Evolutionary conservation across 2,888 invertebrate species (phyloP).

Genomic region (Pollenia angustigena): DNA sequence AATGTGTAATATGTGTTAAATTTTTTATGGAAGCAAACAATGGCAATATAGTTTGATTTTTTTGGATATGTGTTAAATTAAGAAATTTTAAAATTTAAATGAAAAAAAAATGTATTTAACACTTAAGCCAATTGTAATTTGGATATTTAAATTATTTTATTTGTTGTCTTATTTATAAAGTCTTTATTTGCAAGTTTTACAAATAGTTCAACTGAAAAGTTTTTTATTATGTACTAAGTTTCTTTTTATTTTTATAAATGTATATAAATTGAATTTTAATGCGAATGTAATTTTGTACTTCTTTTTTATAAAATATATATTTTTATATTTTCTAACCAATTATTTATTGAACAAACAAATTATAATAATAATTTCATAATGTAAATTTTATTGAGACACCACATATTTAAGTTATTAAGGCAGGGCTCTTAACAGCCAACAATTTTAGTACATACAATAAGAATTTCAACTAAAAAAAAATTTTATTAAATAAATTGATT

Average conservation of each 20-base stretch:
- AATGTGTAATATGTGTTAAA: conserved; percentile 3
- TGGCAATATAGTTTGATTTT: conserved; percentile 37
- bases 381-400: conserved; percentile 67
- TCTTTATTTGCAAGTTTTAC: conserved; percentile 68
- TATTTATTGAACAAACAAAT: conserved; percentile 47
- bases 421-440: conserved; percentile 57
- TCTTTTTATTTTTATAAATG: conserved; percentile 68
- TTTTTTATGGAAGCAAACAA: conserved; percentile 48
- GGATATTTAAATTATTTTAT: conserved; percentile 18
- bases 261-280: conserved; percentile 74
- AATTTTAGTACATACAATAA: conserved; percentile 23
- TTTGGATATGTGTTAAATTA: conserved; percentile 61
- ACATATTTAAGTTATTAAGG: conserved; percentile 69
- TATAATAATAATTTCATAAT: conserved; percentile 47
- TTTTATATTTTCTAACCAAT: conserved; percentile 56
- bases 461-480: conserved; percentile 20
- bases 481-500: too few species aligned
- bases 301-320: conserved; percentile 47
- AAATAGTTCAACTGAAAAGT: conserved; percentile 73
- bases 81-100: conserved; percentile 24
- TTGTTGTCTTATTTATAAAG: conserved; percentile 51
- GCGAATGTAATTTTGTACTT: conserved; percentile 75
- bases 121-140: conserved; percentile 25
- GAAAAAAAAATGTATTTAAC: neutral
- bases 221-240: conserved; percentile 75